These are phyloP conservation scores for Puma concolor DNA, from an alignment of 2,113 vertebrate species.

Conservation along the genomic window DNA sequence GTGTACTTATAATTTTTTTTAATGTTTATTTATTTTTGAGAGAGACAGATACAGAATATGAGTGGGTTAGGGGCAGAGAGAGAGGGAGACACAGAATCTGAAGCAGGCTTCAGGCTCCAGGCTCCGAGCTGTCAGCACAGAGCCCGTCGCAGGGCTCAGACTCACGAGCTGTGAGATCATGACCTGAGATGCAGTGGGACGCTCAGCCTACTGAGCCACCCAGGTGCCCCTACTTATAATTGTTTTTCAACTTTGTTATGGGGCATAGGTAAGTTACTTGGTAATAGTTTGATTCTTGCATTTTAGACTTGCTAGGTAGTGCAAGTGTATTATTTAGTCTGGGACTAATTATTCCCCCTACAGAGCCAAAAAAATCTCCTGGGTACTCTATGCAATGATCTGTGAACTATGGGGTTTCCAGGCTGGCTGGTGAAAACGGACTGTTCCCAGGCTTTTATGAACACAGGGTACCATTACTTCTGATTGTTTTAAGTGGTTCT, in stretches of 20 bases:
- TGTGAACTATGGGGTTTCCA: neutral
- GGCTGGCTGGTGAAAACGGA: neutral
- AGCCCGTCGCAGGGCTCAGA: too few relatives aligned
- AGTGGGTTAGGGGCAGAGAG: too few relatives aligned
- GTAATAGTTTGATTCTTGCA: neutral
- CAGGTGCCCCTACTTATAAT: neutral
- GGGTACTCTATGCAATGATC: neutral
- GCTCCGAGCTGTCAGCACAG: too few relatives aligned
- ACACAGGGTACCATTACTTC: neutral
- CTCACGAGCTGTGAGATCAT: too few relatives aligned
- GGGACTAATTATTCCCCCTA: neutral
- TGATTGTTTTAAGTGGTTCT: neutral
- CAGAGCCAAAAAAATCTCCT: neutral
- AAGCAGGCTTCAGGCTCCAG: too few relatives aligned
- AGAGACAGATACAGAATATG: too few relatives aligned
- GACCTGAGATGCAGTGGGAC: too few relatives aligned
- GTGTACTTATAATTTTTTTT: neutral
- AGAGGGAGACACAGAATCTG: too few relatives aligned
- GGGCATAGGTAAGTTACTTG: neutral
- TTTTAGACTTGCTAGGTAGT: neutral
- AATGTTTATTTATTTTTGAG: too few relatives aligned
- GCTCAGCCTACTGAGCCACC: too few relatives aligned
- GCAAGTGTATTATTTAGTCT: neutral
- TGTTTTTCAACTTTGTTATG: conserved; percentile 27
- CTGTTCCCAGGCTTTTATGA: neutral